Percentiles rank a stretch among this genome's conserved stretches.
phyloP scores from a whole-genome alignment of 2,113 vertebrate species.

The Phylloscopus trochilus region DNA sequence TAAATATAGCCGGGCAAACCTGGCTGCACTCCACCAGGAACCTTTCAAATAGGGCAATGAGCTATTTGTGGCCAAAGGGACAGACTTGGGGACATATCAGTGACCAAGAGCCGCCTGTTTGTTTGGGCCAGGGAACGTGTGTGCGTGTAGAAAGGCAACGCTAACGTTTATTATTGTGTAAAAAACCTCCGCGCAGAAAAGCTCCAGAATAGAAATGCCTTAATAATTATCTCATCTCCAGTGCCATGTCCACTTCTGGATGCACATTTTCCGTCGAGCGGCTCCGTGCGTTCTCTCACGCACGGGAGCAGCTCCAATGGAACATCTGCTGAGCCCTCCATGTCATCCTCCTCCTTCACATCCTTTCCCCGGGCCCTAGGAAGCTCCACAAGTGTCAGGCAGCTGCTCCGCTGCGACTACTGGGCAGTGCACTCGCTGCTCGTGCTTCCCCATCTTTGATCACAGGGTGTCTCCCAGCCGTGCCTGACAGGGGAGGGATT shows the following conservation, averaged over 20 bases:
- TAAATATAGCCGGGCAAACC: conserved; percentile 36
- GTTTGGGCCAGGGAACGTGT: neutral
- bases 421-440: neutral
- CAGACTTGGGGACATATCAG: conserved; percentile 4
- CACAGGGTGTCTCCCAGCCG: neutral
- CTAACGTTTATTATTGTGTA: neutral
- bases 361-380: neutral
- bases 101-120: conserved; percentile 31
- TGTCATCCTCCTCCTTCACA: conserved; percentile 21
- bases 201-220: conserved; percentile 53
- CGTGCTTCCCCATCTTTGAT: conserved; percentile 34
- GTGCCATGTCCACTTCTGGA: conserved; percentile 58
- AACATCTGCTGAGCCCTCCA: conserved; percentile 56
- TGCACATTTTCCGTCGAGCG: conserved; percentile 31
- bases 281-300: conserved; percentile 60
- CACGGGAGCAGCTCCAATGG: conserved; percentile 46
- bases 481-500: neutral
- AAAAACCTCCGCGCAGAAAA: neutral
- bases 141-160: neutral
- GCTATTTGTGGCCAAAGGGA: conserved; percentile 49
- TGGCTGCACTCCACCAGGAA: neutral
- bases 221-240: conserved; percentile 56
- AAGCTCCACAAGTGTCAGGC: conserved; percentile 61
- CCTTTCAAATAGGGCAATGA: conserved; percentile 44
- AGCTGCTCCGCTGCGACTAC: conserved; percentile 31